phyloP scores from a whole-genome alignment of 1,140 invertebrate species.

The Drosophila virilis region DNA sequence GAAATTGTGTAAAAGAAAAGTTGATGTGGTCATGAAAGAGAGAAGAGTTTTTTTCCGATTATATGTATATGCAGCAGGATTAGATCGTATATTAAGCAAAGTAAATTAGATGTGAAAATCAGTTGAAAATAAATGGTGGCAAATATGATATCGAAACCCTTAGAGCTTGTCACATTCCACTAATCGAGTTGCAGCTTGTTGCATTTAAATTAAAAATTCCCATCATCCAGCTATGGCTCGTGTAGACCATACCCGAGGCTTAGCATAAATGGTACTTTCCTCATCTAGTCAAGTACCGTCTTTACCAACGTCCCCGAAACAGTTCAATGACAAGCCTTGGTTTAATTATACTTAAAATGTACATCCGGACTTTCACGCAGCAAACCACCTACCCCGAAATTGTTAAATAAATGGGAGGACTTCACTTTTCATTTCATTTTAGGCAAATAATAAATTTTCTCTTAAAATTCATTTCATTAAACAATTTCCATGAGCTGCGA shows the following conservation, averaged over 20 bases:
- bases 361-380: constrained; percentile 33
- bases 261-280: constrained; percentile 45
- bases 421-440: constrained; percentile 76
- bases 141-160: constrained; percentile 12
- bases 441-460: constrained; percentile 74
- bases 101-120: constrained; percentile 12
- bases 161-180: neutral
- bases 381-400: constrained; percentile 26
- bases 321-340: constrained; percentile 28
- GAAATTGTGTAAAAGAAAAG: constrained; percentile 64
- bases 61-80: constrained; percentile 33
- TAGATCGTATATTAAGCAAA: constrained; percentile 37
- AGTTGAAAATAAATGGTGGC: neutral
- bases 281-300: neutral
- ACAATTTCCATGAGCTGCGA: constrained; percentile 70
- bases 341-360: constrained; percentile 72
- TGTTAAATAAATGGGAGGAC: constrained; percentile 44
- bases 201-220: constrained; percentile 35
- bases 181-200: constrained; percentile 4
- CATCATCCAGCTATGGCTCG: constrained; percentile 30
- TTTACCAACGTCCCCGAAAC: neutral
- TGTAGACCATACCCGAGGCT: constrained; percentile 25
- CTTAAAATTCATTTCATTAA: constrained; percentile 81
- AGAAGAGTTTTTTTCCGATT: constrained; percentile 38
- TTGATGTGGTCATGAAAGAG: constrained; percentile 69